phyloP scores from a whole-genome alignment of 2,113 vertebrate species.

The Hipposideros armiger region DNA sequence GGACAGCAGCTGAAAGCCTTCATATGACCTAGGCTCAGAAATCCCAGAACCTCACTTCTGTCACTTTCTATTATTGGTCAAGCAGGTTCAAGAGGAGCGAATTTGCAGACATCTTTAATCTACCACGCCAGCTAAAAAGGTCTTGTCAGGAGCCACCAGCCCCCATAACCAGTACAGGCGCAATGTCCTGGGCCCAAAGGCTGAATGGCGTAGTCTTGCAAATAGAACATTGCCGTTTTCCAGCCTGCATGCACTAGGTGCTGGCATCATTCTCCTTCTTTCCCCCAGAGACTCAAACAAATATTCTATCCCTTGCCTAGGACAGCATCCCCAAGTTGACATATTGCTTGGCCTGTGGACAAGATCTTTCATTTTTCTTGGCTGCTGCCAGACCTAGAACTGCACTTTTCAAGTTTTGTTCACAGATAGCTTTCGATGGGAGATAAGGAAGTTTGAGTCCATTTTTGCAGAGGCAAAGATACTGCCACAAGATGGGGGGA shows the following conservation, averaged over 20 bases:
- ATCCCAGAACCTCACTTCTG: neutral
- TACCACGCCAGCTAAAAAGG: neutral
- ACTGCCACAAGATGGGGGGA: neutral
- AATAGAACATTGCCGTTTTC: neutral
- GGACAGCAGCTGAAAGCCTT: neutral
- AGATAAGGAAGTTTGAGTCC: constrained; percentile 36
- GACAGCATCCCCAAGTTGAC: neutral
- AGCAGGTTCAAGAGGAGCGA: neutral
- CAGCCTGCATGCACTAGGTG: neutral
- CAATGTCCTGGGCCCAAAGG: neutral
- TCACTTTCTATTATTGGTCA: neutral
- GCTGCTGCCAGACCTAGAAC: neutral
- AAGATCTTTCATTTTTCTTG: neutral
- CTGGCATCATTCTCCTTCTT: neutral
- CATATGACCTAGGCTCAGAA: neutral
- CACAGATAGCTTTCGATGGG: constrained; percentile 2
- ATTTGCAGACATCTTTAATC: neutral
- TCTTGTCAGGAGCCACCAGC: neutral
- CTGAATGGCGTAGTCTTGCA: neutral
- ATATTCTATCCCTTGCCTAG: neutral
- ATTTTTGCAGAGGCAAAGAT: neutral
- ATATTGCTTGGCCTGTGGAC: neutral
- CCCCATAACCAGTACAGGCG: neutral
- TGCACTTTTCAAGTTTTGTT: constrained; percentile 15
- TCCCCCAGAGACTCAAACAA: neutral